Conservation (phyloP, 1,140 invertebrate species). For the Macrobrachium nipponense region DNA sequence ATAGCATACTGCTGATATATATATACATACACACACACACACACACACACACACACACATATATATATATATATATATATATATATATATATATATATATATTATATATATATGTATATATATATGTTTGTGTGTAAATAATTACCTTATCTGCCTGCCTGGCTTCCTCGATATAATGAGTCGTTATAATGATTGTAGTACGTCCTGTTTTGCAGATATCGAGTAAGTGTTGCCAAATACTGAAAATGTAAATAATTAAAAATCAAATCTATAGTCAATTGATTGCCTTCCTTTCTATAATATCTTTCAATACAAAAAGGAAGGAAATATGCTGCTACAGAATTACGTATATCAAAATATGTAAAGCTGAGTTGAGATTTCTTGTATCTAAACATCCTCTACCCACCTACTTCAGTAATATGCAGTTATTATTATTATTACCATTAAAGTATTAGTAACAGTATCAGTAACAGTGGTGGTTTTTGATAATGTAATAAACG, state of each 20-base stretch:
- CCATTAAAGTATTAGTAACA: background rate
- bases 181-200: slow-evolving; percentile 93
- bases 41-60: background rate
- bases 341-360: no score
- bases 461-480: no score
- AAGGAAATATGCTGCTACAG: no score
- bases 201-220: slow-evolving; percentile 83
- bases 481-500: no score
- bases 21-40: background rate
- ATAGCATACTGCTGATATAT: background rate
- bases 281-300: no score
- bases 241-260: slow-evolving; percentile 69
- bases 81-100: background rate
- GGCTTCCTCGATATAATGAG: slow-evolving; percentile 94
- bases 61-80: slow-evolving; percentile 2
- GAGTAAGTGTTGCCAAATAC: slow-evolving; percentile 92
- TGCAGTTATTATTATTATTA: background rate
- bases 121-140: background rate
- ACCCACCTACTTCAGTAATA: no score
- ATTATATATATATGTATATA: background rate
- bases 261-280: no score
- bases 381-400: no score
- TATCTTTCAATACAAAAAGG: no score
- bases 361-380: no score
- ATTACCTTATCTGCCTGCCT: slow-evolving; percentile 86